Conservation (phyloP, 2,888 invertebrate species). For the Lissocephala sabroskyi region DNA sequence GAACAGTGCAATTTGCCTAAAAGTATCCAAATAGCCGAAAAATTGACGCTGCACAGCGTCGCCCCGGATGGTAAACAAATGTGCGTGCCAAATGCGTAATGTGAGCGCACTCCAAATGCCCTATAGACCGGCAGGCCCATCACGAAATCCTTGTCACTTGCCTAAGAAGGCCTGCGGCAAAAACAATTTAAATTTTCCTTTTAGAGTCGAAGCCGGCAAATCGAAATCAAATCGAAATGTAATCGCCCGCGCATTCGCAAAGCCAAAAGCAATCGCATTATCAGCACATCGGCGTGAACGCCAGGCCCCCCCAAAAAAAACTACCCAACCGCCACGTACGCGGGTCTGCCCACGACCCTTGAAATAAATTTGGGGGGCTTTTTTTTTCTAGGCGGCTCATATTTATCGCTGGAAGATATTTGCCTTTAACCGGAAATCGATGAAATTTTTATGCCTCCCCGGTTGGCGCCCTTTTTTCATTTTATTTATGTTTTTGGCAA, state of each 20-base stretch:
- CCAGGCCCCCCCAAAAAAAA: constrained; percentile 32
- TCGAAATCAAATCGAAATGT: constrained; percentile 63
- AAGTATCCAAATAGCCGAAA: constrained; percentile 24
- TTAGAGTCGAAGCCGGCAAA: constrained; percentile 33
- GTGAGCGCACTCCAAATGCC: not conserved
- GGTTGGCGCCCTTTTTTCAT: constrained; percentile 41
- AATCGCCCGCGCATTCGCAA: constrained; percentile 41
- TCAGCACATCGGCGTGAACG: constrained; percentile 60
- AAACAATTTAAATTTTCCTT: constrained; percentile 57
- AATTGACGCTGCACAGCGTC: constrained; percentile 18
- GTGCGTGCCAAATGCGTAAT: constrained; percentile 34
- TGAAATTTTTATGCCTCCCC: constrained; percentile 57
- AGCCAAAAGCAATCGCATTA: constrained; percentile 51
- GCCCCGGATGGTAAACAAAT: constrained; percentile 43
- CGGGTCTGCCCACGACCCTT: not conserved
- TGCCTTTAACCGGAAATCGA: constrained; percentile 65
- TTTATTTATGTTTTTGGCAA: constrained; percentile 36
- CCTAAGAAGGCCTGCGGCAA: constrained; percentile 37
- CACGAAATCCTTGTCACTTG: no score
- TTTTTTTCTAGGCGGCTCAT: constrained; percentile 61
- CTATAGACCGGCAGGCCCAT: not conserved
- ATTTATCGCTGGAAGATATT: constrained; percentile 63
- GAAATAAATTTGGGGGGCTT: no score
- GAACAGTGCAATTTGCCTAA: constrained; percentile 44
- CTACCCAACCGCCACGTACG: constrained; percentile 19